These are phyloP conservation scores for Hanleya hanleyi DNA, from an alignment of 2,888 invertebrate genomes.

Conservation along the genomic window DNA sequence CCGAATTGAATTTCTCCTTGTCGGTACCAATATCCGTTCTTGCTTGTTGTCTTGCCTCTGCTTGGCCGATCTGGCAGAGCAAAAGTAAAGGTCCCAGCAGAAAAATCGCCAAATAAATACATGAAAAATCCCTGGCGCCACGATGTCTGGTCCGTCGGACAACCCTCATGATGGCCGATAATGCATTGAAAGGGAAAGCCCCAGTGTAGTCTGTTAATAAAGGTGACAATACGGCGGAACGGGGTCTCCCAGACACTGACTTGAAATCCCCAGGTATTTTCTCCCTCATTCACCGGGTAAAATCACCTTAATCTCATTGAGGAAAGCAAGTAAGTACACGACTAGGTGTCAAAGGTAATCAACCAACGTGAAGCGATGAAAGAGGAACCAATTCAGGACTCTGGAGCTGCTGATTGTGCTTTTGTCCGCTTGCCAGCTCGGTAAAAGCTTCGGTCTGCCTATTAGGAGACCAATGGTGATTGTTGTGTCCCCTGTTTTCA, in stretches of 20 bases:
- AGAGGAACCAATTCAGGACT: neutral
- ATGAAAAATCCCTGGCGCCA: neutral
- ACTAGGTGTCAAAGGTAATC: conserved; percentile 9
- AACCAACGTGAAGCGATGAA: neutral
- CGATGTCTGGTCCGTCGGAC: neutral
- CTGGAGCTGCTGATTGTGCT: no score
- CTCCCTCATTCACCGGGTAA: neutral
- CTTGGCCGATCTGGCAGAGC: neutral
- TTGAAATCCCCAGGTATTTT: neutral
- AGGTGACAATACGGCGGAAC: neutral
- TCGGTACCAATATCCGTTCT: neutral
- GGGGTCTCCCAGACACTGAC: neutral
- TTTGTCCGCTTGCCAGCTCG: no score
- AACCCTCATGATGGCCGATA: neutral
- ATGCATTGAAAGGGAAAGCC: conserved; percentile 4
- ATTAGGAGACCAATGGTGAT: no score
- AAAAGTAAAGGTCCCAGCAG: neutral
- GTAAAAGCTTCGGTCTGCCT: no score
- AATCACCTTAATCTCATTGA: conserved; percentile 7
- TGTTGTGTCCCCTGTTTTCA: no score
- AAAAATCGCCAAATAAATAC: neutral
- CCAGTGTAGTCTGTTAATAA: neutral
- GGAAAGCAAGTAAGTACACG: conserved; percentile 6
- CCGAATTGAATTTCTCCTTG: conserved; percentile 28
- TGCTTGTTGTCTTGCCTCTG: neutral